These are phyloP conservation scores for Malthinus flaveolus DNA, from an alignment of 2,888 invertebrate genomes.

Conservation along the genomic window DNA sequence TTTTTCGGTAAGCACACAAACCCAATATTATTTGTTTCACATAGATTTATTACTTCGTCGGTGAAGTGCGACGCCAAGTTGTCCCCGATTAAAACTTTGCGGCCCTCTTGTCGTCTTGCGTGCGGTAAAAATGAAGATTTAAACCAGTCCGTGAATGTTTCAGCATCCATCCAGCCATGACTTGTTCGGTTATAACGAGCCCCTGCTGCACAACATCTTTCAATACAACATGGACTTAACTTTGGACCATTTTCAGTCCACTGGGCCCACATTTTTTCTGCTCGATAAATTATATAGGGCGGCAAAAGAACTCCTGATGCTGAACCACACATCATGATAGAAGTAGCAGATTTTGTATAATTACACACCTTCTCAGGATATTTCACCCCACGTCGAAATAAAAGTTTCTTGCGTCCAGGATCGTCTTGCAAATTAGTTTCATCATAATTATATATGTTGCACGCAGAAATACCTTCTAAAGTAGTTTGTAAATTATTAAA, in stretches of 20 bases:
- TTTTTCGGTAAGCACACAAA: conserved; percentile 39
- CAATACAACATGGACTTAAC: conserved; percentile 29
- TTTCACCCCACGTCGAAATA: conserved; percentile 29
- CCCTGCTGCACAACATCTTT: conserved; percentile 37
- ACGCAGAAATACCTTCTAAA: not conserved
- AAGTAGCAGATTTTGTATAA: conserved; percentile 30
- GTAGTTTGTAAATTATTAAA: not conserved
- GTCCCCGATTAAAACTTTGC: conserved; percentile 45
- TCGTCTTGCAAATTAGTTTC: conserved; percentile 40
- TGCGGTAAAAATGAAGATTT: conserved; percentile 5
- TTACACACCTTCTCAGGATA: conserved; percentile 19
- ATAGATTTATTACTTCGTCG: too few relatives aligned
- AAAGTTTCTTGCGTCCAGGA: conserved; percentile 32
- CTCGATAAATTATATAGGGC: conserved; percentile 51
- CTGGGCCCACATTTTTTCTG: conserved; percentile 12
- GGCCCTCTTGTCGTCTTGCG: conserved; percentile 26
- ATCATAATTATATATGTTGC: not conserved
- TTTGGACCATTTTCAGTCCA: conserved; percentile 44
- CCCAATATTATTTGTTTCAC: conserved; percentile 22
- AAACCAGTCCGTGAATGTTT: conserved; percentile 41
- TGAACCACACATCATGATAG: conserved; percentile 49
- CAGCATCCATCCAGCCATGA: conserved; percentile 32
- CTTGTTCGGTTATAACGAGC: conserved; percentile 31
- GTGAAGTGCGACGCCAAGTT: conserved; percentile 33
- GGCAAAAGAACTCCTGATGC: conserved; percentile 47